phyloP scores from a whole-genome alignment of 2,888 invertebrate genomes.

The Nysson spinosus region DNA sequence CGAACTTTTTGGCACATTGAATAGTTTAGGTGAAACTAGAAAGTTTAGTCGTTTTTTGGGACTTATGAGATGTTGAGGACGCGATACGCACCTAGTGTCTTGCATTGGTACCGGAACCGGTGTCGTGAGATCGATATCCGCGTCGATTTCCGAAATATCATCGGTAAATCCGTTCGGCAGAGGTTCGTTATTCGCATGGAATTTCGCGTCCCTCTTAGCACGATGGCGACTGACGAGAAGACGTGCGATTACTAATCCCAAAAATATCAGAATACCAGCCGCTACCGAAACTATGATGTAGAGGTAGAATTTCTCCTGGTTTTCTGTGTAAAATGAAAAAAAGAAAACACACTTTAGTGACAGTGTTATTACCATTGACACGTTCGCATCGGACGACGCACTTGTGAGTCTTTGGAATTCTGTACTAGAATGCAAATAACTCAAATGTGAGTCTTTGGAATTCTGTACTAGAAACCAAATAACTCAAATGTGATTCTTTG shows the following conservation, averaged over 20 bases:
- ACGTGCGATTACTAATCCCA: conserved; percentile 85
- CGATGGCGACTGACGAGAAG: conserved; percentile 84
- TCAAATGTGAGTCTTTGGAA: too few relatives aligned
- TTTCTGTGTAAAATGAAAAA: conserved; percentile 80
- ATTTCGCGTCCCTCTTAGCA: conserved; percentile 82
- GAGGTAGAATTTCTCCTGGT: conserved; percentile 88
- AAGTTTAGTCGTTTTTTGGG: too few relatives aligned
- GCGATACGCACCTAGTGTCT: conserved; percentile 67
- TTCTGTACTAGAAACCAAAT: too few relatives aligned
- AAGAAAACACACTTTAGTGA: neutral
- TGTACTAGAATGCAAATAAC: too few relatives aligned
- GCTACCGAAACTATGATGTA: conserved; percentile 89
- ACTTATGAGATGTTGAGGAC: neutral
- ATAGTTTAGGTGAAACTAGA: too few relatives aligned
- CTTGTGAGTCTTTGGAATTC: too few relatives aligned
- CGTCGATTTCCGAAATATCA: conserved; percentile 91
- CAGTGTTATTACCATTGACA: neutral
- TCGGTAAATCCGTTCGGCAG: conserved; percentile 90
- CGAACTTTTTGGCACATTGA: too few relatives aligned
- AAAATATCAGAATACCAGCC: conserved; percentile 84
- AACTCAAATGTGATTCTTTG: too few relatives aligned
- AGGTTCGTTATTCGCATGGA: conserved; percentile 85
- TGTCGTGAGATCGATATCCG: conserved; percentile 86
- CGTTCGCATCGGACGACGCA: too few relatives aligned
- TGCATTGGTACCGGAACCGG: conserved; percentile 81